Conservation (phyloP, 2,888 invertebrate genomes). For the Drosophila niveifrons region DNA sequence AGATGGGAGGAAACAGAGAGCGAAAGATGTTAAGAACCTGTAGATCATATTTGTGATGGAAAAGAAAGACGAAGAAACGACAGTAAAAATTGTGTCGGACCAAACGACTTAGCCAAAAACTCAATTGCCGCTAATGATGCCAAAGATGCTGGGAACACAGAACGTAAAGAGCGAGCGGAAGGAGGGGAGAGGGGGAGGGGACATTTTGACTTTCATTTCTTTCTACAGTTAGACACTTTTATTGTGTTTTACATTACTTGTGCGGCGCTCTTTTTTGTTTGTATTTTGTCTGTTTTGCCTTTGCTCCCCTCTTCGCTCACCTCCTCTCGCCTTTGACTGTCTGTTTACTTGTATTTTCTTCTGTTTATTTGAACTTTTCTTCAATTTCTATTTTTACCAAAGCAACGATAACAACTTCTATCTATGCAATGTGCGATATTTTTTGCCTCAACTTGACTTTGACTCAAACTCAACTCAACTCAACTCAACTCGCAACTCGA, state of each 20-base stretch:
- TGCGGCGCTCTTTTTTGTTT: conserved; percentile 33
- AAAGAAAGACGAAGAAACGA: conserved; percentile 11
- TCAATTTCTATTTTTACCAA: conserved; percentile 72
- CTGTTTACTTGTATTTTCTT: conserved; percentile 62
- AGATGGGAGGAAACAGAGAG: conserved; percentile 13
- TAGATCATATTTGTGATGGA: conserved; percentile 12
- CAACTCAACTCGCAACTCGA: background rate
- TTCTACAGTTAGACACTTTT: conserved; percentile 77
- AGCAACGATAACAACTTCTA: conserved; percentile 61
- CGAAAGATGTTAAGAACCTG: conserved; percentile 11
- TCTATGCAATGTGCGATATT: conserved; percentile 67
- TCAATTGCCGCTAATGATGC: conserved; percentile 65
- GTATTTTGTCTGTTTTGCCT: conserved; percentile 26
- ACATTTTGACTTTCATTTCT: conserved; percentile 79
- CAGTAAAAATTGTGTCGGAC: conserved; percentile 50
- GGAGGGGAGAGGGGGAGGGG: background rate
- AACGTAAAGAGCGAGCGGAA: background rate
- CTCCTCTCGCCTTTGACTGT: conserved; percentile 33
- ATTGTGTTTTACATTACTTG: conserved; percentile 74
- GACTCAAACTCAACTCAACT: conserved; percentile 28
- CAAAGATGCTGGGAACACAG: conserved; percentile 47
- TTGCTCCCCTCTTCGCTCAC: background rate
- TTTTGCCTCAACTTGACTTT: conserved; percentile 44
- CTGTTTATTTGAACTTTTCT: conserved; percentile 72
- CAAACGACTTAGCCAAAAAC: conserved; percentile 57